Evolutionary conservation across 2,113 vertebrate genomes (phyloP), one percentile per base, ranked within the genome.

Genomic region (Egretta garzetta): DNA sequence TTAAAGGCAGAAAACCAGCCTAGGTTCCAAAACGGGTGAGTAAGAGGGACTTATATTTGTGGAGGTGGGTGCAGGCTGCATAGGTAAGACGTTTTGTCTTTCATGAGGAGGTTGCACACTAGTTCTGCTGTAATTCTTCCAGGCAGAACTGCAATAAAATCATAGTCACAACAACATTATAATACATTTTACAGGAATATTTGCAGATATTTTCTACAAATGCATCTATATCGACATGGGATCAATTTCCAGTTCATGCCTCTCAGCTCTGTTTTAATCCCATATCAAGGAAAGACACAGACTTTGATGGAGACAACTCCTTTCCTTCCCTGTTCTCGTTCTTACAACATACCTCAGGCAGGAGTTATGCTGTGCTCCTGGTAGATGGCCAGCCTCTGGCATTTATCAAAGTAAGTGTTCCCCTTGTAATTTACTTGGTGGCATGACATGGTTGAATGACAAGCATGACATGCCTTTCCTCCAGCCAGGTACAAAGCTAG

Each of bases 401-500:
- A 41, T 74, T 77, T 83, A 41, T 70, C 16, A 13, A 53, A 53
- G n/a, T 24, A 43, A 68, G 17, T 15, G 8, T 68, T 86, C 37
- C 30, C 50, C 50, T 88, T 53, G 33, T 73, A 62, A 76, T 73
- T 88, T 80, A 59, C 43, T 86, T 62, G 20, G 28, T 92, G 50
- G 16, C 55, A 37, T 1, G 5, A 24, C 5, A 13, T 43, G 24
- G n/a, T 10, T 90, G 62, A 80, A 68, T 19, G 12, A 49, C 35
- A 90, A 70, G 16, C 9, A 22, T 11, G 63, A n/a, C 33, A 28
- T 47, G 32, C 45, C 45, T 86, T 21, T 77, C 26, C 27, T 83
- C 41, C 47, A 77, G 28, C 10, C 0, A 0, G 7, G 14, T 50
- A 37, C 21, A 76, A 66, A 63, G 43, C 37, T 45, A 80, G 22